Evolutionary conservation across 2,888 invertebrate genomes (phyloP).

Genomic region (Plusia festucae): DNA sequence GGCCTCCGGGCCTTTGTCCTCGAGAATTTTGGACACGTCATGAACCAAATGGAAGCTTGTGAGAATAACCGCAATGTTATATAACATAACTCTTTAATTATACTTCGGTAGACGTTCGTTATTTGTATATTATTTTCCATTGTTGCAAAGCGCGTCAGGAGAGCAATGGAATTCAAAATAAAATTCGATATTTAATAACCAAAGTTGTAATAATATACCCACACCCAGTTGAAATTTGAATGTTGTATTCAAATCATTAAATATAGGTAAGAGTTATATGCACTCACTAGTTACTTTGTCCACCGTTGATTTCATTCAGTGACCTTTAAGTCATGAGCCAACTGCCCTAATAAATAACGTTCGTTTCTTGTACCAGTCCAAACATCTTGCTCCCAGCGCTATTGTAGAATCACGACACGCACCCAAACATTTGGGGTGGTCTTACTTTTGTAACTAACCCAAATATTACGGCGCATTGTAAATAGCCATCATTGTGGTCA

Average conservation of each 20-base stretch:
- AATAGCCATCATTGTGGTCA: slow-evolving; percentile 75
- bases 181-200: slow-evolving; percentile 2
- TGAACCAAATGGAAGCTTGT: slow-evolving; percentile 78
- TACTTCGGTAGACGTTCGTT: slow-evolving; percentile 57
- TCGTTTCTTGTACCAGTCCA: slow-evolving; percentile 51
- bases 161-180: slow-evolving; percentile 13
- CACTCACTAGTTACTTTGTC: slow-evolving; percentile 33
- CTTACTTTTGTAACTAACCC: slow-evolving; percentile 75
- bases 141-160: slow-evolving; percentile 32
- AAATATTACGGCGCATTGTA: slow-evolving; percentile 74
- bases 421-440: slow-evolving; percentile 81
- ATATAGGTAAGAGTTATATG: slow-evolving; percentile 2
- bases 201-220: slow-evolving; percentile 22
- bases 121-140: slow-evolving; percentile 65
- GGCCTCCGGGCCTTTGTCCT: slow-evolving; percentile 74
- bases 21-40: slow-evolving; percentile 84
- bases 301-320: slow-evolving; percentile 34
- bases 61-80: slow-evolving; percentile 77
- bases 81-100: slow-evolving; percentile 77
- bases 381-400: slow-evolving; percentile 66
- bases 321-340: slow-evolving; percentile 56
- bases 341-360: slow-evolving; percentile 69
- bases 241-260: slow-evolving; percentile 16
- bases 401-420: slow-evolving; percentile 61
- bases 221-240: slow-evolving; percentile 20